Conservation (phyloP, 2,888 invertebrate species). For the Hedya salicella region DNA sequence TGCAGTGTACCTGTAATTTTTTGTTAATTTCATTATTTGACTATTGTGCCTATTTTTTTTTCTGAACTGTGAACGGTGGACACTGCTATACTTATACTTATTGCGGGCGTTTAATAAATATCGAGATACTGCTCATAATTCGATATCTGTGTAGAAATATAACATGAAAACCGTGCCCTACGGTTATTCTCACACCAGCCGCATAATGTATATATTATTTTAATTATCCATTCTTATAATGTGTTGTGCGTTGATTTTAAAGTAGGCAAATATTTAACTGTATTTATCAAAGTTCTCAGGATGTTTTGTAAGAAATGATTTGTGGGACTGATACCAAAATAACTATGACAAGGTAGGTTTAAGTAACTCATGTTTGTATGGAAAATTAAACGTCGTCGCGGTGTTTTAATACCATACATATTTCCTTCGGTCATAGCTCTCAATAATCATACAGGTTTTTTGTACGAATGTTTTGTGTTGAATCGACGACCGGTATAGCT, state of each 20-base stretch:
- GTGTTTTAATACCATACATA: no score
- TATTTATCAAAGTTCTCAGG: slow-evolving; percentile 18
- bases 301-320: slow-evolving; percentile 21
- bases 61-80: background rate
- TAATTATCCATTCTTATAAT: slow-evolving; percentile 34
- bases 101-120: background rate
- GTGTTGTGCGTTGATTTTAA: slow-evolving; percentile 23
- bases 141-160: slow-evolving; percentile 11
- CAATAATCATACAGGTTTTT: no score
- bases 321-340: background rate
- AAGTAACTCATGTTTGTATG: background rate
- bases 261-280: slow-evolving; percentile 30
- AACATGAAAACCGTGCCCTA: slow-evolving; percentile 25
- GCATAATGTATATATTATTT: slow-evolving; percentile 35
- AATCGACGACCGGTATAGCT: no score
- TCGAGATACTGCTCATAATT: background rate
- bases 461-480: no score
- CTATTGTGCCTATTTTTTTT: no score
- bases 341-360: background rate
- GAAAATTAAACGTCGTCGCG: background rate
- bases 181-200: slow-evolving; percentile 41
- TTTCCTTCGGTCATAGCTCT: no score
- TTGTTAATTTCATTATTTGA: no score
- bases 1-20: no score
- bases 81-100: background rate